These are phyloP conservation scores for Parauchenoglanis punctatus DNA, from an alignment of 2,797 vertebrate genomes.

Conservation along the genomic window DNA sequence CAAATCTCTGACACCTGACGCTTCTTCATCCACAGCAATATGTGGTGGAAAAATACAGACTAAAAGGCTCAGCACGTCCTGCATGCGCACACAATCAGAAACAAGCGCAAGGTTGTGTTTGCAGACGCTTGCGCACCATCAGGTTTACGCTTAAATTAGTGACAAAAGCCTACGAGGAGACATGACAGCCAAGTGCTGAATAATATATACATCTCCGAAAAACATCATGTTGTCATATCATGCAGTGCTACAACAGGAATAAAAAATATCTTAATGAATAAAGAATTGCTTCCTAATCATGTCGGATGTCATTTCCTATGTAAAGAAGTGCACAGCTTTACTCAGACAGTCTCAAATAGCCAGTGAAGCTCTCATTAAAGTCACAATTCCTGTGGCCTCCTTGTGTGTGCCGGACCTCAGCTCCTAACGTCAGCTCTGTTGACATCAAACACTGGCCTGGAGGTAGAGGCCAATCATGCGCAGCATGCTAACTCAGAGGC, in stretches of 20 bases:
- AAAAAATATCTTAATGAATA: not conserved
- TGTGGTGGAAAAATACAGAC: not conserved
- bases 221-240: not conserved
- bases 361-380: not conserved
- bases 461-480: not conserved
- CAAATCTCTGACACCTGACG: constrained; percentile 4
- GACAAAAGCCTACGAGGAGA: not conserved
- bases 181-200: not conserved
- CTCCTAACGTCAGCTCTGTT: not conserved
- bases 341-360: not conserved
- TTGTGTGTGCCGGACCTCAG: not conserved
- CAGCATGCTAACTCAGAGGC: constrained; percentile 1
- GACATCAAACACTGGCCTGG: not conserved
- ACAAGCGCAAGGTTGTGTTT: not conserved
- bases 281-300: no score
- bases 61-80: not conserved
- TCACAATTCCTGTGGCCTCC: not conserved
- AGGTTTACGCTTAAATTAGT: not conserved
- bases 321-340: not conserved
- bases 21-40: constrained; percentile 4
- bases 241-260: not conserved
- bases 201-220: not conserved
- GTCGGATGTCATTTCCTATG: not conserved
- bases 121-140: not conserved
- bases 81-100: not conserved